phyloP scores from a whole-genome alignment of 2,888 invertebrate genomes.

The Tachystola acroxantha region DNA sequence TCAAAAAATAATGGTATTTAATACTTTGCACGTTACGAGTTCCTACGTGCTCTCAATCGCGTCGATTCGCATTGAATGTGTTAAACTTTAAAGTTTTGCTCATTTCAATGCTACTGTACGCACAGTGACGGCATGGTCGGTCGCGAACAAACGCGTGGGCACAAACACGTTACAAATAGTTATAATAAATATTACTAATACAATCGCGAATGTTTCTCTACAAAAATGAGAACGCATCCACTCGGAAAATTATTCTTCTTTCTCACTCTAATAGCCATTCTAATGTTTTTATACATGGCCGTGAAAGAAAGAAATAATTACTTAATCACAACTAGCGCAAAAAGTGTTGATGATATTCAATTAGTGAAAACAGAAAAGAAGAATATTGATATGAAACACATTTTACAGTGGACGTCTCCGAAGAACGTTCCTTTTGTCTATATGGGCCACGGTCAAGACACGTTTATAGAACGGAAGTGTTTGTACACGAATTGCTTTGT shows the following conservation, averaged over 20 bases:
- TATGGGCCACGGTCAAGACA: conserved; percentile 25
- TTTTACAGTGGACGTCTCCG: conserved; percentile 34
- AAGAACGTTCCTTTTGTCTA: conserved; percentile 26
- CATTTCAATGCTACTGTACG: background rate
- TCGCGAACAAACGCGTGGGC: background rate
- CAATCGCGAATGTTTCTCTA: background rate
- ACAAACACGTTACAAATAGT: background rate
- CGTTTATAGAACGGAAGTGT: conserved; percentile 31
- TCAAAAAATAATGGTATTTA: too few species aligned
- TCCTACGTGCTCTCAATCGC: too few species aligned
- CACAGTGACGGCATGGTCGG: background rate
- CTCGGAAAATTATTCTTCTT: background rate
- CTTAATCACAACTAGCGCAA: background rate
- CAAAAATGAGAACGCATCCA: background rate
- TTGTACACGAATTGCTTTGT: conserved; percentile 32
- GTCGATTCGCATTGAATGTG: too few species aligned
- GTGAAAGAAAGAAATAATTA: background rate
- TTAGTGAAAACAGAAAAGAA: background rate
- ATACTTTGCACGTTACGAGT: too few species aligned
- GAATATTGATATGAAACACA: conserved; percentile 21
- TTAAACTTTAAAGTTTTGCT: too few species aligned
- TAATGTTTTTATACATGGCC: background rate
- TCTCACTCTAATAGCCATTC: background rate
- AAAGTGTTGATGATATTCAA: background rate
- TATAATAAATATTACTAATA: too few species aligned